Base-by-base conservation (phyloP, 92 coral and sea anemone genomes). In the Actinernus sp. region DNA sequence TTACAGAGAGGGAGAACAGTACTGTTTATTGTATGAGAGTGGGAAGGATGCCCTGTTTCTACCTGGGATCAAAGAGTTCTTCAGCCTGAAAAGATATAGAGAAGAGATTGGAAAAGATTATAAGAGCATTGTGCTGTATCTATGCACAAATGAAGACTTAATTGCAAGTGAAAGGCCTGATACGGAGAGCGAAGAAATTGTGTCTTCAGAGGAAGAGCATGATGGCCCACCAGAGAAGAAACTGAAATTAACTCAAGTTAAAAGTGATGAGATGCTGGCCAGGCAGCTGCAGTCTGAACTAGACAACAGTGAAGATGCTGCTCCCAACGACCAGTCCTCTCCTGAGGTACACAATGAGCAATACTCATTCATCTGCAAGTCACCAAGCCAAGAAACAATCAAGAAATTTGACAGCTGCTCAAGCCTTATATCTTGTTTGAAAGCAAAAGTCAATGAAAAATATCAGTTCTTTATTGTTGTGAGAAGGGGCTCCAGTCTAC, bases 21-120 rank as follows among this genome's bases (percentile, higher is more conserved):
- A 86, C 33, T 28, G 26, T 41, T 56, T 80, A 41, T 55, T 80
- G 26, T 86, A 22, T 71, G 88, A 86, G 44, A 43, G 68, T 61
- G 74, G 87, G 20, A 79, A 51, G 26, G 61, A 79, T 51, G 87
- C 92, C 57, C 67, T 48, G 45, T 86, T 79, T 54, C 61, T 66
- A 34, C 83, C 83, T 14, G 83, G 79, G 23, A 40, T 83, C 21
- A 63, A 46, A 21, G 80, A 80, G 43, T 68, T 73, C 32, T 85
- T 85, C 71, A 67, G 20, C 60, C 69, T 77, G 31, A 66, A 38
- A 38, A 69, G 66, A 53, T 85, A 71, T 44, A 40, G 51, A 25
- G 70, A 63, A 26, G 85, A 84, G 71, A 51, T 67, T 23, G 86
- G 82, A 20, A 85, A 52, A 68, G 78, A 78, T 55, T 78, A 63